phyloP scores from a whole-genome alignment of 2,797 vertebrate genomes.

The Chromis chromis region DNA sequence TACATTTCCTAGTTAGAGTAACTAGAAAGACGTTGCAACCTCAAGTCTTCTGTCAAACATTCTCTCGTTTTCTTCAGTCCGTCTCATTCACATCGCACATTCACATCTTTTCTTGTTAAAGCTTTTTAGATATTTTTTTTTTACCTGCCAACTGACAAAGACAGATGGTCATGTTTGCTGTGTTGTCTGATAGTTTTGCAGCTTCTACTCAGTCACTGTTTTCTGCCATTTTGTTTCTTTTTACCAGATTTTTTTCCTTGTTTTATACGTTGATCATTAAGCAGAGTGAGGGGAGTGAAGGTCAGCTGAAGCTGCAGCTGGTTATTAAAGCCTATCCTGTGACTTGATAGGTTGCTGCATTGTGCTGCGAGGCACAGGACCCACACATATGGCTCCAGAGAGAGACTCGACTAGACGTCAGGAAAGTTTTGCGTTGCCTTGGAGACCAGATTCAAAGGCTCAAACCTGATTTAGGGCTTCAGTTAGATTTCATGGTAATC shows the following conservation, averaged over 20 bases:
- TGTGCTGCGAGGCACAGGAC: slow-evolving; percentile 38
- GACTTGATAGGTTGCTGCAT: slow-evolving; percentile 62
- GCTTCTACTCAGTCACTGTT: neutral
- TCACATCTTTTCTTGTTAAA: slow-evolving; percentile 12
- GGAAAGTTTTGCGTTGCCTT: slow-evolving; percentile 45
- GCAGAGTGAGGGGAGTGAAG: slow-evolving; percentile 21
- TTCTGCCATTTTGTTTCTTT: slow-evolving; percentile 23
- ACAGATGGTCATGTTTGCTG: slow-evolving; percentile 43
- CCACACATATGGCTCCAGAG: slow-evolving; percentile 13
- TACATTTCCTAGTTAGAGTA: slow-evolving; percentile 2
- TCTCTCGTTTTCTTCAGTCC: neutral
- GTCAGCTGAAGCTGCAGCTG: slow-evolving; percentile 47
- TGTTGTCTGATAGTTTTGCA: slow-evolving; percentile 46
- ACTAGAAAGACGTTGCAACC: slow-evolving; percentile 16
- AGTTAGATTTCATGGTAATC: slow-evolving; percentile 4
- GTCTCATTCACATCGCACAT: neutral
- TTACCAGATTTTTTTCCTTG: slow-evolving; percentile 35
- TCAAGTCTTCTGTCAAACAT: slow-evolving; percentile 22
- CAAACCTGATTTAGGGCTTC: slow-evolving; percentile 26
- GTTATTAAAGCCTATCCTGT: slow-evolving; percentile 65
- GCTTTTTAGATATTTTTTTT: neutral
- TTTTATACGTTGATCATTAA: slow-evolving; percentile 33
- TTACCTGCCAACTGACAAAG: slow-evolving; percentile 50
- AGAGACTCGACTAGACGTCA: slow-evolving; percentile 6
- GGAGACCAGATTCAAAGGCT: slow-evolving; percentile 38